phyloP scores from a whole-genome alignment of 2,797 vertebrate genomes.

The Astyanax mexicanus region DNA sequence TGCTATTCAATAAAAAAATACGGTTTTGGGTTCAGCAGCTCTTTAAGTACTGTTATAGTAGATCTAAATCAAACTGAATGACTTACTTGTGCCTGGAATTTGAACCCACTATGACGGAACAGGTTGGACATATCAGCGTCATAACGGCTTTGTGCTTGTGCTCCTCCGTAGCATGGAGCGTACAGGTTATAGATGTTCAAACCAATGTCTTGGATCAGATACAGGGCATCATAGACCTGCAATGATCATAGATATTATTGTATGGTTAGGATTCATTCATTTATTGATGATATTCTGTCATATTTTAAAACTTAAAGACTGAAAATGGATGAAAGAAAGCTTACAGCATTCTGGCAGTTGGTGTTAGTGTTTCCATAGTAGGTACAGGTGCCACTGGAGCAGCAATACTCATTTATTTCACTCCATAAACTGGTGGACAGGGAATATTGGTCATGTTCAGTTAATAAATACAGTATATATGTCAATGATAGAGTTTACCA shows the following conservation, averaged over 20 bases:
- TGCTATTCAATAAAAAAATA: too few species aligned
- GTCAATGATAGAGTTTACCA: not conserved
- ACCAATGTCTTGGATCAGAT: conserved; percentile 52
- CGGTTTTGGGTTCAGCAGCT: too few species aligned
- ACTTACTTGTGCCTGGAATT: conserved; percentile 42
- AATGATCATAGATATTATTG: not conserved
- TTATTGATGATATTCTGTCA: not conserved
- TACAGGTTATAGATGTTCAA: conserved; percentile 59
- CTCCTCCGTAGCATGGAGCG: conserved; percentile 38
- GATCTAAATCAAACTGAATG: too few species aligned
- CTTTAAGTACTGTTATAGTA: too few species aligned
- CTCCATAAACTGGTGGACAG: conserved; percentile 47
- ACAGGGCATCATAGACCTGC: conserved; percentile 38
- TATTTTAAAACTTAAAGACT: not conserved
- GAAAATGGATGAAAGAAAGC: not conserved
- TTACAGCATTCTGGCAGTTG: conserved; percentile 8
- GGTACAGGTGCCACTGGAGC: conserved; percentile 46
- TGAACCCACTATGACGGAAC: conserved; percentile 54
- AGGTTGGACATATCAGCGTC: conserved; percentile 48
- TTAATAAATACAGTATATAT: not conserved
- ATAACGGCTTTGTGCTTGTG: conserved; percentile 21
- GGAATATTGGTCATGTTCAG: not conserved
- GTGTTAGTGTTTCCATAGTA: conserved; percentile 38
- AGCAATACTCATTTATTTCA: conserved; percentile 40
- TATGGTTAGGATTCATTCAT: not conserved